Conservation (phyloP, 1,140 invertebrate species). For the Copidosoma floridanum region DNA sequence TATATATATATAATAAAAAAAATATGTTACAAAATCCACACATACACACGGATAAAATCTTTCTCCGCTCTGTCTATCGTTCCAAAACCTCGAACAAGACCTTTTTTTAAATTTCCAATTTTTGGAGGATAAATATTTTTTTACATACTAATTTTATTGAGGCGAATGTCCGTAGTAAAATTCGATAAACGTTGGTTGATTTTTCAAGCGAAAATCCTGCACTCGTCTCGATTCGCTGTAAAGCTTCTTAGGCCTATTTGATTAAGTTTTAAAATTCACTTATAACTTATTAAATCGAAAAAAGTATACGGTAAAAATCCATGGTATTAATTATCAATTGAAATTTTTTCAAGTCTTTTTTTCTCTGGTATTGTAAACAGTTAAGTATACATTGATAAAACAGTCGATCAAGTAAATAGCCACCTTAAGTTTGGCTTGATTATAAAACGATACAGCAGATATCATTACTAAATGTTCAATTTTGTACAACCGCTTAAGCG, state of each 20-base stretch:
- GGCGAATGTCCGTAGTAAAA: conserved; percentile 4
- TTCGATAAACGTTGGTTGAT: background rate
- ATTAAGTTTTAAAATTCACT: background rate
- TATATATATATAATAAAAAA: too few relatives aligned
- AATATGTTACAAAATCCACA: too few relatives aligned
- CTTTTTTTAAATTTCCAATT: too few relatives aligned
- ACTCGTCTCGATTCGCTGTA: background rate
- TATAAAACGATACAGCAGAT: conserved; percentile 8
- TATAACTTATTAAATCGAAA: background rate
- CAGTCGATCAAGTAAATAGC: background rate
- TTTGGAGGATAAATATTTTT: too few relatives aligned
- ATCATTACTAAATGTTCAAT: conserved; percentile 4
- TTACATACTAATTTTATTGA: too few relatives aligned
- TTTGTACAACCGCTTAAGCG: conserved; percentile 5
- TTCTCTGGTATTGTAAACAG: conserved; percentile 4
- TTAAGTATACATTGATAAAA: too few relatives aligned
- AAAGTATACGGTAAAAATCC: background rate
- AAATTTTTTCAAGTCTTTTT: background rate
- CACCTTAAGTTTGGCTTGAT: background rate
- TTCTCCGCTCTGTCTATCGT: too few relatives aligned
- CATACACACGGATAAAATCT: too few relatives aligned
- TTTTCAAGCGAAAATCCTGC: conserved; percentile 1
- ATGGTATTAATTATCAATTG: conserved; percentile 2
- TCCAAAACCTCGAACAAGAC: too few relatives aligned
- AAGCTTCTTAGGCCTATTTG: background rate